A percentile compares a stretch with the other conserved stretches of the same genome.
These are phyloP conservation scores for Rotaria macrura DNA, from an alignment of 2,888 invertebrate genomes.

Conservation along the genomic window DNA sequence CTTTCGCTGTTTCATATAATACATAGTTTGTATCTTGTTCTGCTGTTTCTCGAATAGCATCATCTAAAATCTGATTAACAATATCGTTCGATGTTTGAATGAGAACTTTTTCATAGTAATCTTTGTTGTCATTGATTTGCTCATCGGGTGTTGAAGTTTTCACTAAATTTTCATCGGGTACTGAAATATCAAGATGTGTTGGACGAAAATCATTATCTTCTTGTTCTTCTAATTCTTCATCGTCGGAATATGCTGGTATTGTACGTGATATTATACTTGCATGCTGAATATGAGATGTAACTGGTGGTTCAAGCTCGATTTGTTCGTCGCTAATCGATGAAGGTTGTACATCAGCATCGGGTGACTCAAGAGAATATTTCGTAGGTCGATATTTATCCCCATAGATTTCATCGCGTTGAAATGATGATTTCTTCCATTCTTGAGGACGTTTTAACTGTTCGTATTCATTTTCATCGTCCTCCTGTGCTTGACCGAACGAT, in stretches of 20 bases:
- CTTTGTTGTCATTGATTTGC: background rate
- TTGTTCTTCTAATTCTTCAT: background rate
- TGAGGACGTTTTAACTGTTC: background rate
- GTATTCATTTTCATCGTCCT: background rate
- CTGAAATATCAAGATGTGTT: slow-evolving; percentile 1
- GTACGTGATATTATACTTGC: background rate
- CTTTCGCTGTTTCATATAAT: background rate
- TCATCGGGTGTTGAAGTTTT: background rate
- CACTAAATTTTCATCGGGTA: background rate
- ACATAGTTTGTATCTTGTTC: background rate
- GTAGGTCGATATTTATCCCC: background rate
- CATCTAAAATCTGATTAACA: background rate
- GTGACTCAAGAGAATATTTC: background rate
- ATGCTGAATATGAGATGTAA: background rate
- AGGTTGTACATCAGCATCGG: background rate
- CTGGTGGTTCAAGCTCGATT: background rate
- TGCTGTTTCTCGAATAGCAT: background rate
- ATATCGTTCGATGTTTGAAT: background rate
- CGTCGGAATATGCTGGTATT: background rate
- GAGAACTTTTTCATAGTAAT: background rate
- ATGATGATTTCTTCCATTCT: background rate
- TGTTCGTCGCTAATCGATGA: background rate
- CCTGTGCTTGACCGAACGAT: background rate
- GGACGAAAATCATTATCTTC: background rate
- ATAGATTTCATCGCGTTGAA: slow-evolving; percentile 1